Evolutionary conservation across 1,140 invertebrate species (phyloP).

Genomic region (Brachionus manjavacas): DNA sequence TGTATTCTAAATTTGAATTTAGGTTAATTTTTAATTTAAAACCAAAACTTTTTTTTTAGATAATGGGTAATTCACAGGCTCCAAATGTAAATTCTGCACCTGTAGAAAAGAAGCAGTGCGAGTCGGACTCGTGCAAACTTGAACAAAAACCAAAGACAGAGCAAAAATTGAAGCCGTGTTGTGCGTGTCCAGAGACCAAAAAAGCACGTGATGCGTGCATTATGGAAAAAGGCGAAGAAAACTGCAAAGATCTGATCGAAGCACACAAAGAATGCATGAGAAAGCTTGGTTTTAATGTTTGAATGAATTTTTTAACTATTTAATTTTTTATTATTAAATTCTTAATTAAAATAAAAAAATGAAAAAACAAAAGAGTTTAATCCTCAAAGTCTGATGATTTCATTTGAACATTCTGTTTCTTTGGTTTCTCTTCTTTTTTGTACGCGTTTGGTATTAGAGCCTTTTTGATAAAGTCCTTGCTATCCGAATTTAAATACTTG

Average conservation of each 20-base stretch:
- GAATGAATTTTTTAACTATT: conserved; percentile 46
- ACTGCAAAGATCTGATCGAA: conserved; percentile 82
- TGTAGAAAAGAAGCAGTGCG: neutral
- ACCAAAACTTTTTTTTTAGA: neutral
- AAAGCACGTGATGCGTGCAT: conserved; percentile 82
- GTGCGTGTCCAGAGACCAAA: conserved; percentile 95
- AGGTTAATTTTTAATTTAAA: neutral
- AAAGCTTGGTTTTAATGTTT: conserved; percentile 88
- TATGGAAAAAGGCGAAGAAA: conserved; percentile 83
- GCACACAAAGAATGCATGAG: conserved; percentile 94
- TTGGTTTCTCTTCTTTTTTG: conserved; percentile 8
- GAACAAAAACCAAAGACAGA: conserved; percentile 11
- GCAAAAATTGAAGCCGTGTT: conserved; percentile 66
- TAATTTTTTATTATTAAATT: conserved; percentile 29
- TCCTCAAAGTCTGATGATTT: conserved; percentile 35
- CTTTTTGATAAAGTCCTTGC: conserved; percentile 48
- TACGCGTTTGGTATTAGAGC: conserved; percentile 27
- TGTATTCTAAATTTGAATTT: neutral
- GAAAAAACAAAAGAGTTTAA: conserved; percentile 14
- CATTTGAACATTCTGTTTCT: conserved; percentile 32
- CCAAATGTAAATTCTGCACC: neutral
- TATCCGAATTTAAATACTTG: conserved; percentile 50
- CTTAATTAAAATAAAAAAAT: conserved; percentile 15
- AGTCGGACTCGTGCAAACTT: neutral
- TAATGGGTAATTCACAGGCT: conserved; percentile 1